A percentile compares a stretch with the other conserved stretches of the same genome.
phyloP scores from a whole-genome alignment of 37 sponge, comb jelly and placozoan species.

The Dysidea cf. avara region DNA sequence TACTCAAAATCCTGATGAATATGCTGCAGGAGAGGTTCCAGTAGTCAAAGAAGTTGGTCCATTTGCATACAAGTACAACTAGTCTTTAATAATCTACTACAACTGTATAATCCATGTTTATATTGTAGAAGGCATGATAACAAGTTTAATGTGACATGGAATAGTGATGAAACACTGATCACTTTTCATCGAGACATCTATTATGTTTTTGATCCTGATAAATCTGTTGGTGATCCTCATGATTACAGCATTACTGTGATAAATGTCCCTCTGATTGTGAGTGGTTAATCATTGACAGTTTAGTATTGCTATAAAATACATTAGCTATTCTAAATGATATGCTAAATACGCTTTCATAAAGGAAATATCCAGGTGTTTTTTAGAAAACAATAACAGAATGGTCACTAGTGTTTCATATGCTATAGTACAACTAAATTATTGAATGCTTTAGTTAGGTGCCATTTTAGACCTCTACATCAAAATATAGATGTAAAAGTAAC shows the following conservation, averaged over 20 bases:
- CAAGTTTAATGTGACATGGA: constrained; percentile 57
- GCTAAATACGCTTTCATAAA: too few relatives aligned
- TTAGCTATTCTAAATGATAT: too few relatives aligned
- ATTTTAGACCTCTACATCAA: too few relatives aligned
- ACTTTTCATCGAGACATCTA: constrained; percentile 28
- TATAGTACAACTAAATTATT: too few relatives aligned
- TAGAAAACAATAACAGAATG: too few relatives aligned
- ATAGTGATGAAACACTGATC: constrained; percentile 46
- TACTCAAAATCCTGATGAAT: constrained; percentile 63
- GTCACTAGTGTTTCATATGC: too few relatives aligned
- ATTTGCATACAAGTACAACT: constrained; percentile 56
- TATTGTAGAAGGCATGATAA: constrained; percentile 49
- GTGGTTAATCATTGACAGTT: too few relatives aligned
- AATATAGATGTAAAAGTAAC: too few relatives aligned
- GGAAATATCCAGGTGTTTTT: too few relatives aligned
- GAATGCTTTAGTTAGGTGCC: too few relatives aligned
- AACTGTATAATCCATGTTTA: neutral
- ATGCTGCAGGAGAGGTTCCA: constrained; percentile 40
- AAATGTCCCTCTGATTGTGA: constrained; percentile 70
- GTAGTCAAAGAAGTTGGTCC: constrained; percentile 73
- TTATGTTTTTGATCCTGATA: constrained; percentile 42
- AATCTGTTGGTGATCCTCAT: constrained; percentile 30
- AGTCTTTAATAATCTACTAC: neutral
- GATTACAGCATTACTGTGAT: constrained; percentile 33
- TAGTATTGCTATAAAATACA: too few relatives aligned